Evolutionary conservation across 2,797 vertebrate species (phyloP), one percentile per base, ranked within the genome.

Genomic region (Scolopax rusticola): DNA sequence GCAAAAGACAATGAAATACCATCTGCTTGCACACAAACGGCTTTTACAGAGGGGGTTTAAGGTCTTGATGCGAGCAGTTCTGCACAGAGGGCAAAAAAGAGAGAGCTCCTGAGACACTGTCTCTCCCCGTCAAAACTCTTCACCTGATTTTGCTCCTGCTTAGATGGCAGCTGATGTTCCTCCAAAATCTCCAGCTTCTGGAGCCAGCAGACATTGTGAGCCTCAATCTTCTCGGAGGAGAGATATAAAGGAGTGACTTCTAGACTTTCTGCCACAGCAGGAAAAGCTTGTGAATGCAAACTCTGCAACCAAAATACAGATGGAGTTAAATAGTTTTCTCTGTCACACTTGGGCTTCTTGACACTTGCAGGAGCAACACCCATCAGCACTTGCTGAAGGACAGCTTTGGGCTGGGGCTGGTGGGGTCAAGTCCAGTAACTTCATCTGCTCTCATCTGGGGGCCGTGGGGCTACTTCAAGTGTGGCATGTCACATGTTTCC

Each of bases 1-100:
- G 95, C 92, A 96, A 64, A 91, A 79, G 91, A 84, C 89, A 94
- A 96, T 96, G 96, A 97, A 97, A 97, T 94, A 95, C 94, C 97
- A 98, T 96, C 96, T 96, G 97, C 80, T 84, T 41, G 8, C 94
- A 93, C 5, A 38, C 93, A 96, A 97, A 97, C 95, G 97, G 95
- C 91, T 96, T 97, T 96, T 91, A 90, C 81, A 74, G 84, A 84
- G 92, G 81, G 63, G 74, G 94, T 97, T 96, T 97, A 97, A 97
- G 89, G 83, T 93, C 91, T 95, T 41, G 92, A 96, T 57, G 89
- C 12, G 48, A 96, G 89, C 51, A 94, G 53, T 93, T 94, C 84
- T 83, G 94, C 96, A 84, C 79, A 85, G 90, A 90, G 78, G 86
- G 57, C 90, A 93, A 94, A 96, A 96, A 63, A 51, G n/a, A 93